Base-by-base conservation (phyloP, 2,888 invertebrate genomes). In the Minunthozetes semirufus region DNA sequence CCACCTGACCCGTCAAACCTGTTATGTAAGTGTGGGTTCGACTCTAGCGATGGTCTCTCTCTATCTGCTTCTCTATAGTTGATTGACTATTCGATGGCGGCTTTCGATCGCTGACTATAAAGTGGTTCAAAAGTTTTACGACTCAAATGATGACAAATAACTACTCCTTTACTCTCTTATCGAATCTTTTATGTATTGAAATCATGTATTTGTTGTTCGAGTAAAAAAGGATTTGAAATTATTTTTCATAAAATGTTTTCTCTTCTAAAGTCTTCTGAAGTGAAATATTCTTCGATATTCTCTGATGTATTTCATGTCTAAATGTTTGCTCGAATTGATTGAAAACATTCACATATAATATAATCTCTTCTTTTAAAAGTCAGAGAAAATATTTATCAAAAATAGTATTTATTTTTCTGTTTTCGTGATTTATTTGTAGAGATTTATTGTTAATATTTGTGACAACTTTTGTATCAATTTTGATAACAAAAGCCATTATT, bases 1-100 rank as follows among this genome's bases (percentile, higher is more conserved):
- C 11, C 33, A 17, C 17, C 61, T 66, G 66, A 66, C 66, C 66
- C 66, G 66, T 66, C 66, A 66, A 66, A 66, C 66, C 42, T 33
- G 66, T 66, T 66, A 66, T 33, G 38, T 66, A 19, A 66, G 66
- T 33, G 9, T 38, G 33, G 66, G 66, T 4, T 19, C 42, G n/a
- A 53, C 53, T 53, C 2, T 53, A n/a, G 33, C 33, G 15, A 53
- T 19, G n/a, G n/a, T 8, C 53, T 53, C 53, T 48, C 4, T 48
- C n/a, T n/a, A 48, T 11, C 15, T 15, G 48, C 4, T 48, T 19
- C 53, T 19, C 19, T 48, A 48, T 48, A 48, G 48, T 48, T n/a
- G 17, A 48, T 48, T n/a, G 56, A 56, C 56, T 56, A 59, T 27
- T 59, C 29, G 25, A 53, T 53, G 53, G 53, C 53, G 53, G 53